These are phyloP conservation scores for Caenorhabditis becei DNA, from an alignment of 2,888 invertebrate genomes.

Conservation along the genomic window DNA sequence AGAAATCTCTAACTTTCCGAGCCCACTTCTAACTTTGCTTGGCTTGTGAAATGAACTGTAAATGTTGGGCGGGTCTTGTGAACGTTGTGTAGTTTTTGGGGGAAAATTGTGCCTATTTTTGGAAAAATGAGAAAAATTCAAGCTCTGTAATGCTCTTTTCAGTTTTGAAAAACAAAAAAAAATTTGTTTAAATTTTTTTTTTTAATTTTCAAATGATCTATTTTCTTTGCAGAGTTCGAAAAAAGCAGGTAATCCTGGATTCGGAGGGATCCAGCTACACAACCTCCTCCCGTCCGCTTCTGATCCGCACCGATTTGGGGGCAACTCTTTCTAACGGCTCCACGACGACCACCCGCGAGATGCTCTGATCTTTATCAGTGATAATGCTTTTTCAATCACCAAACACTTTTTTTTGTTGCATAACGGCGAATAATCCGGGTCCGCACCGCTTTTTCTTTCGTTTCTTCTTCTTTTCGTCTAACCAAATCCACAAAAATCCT, in stretches of 20 bases:
- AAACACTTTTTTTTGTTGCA: conserved; percentile 4
- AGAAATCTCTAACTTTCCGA: conserved; percentile 23
- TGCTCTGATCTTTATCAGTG: conserved; percentile 35
- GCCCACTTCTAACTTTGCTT: conserved; percentile 30
- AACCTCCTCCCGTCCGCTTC: conserved; percentile 68
- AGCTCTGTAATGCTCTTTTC: too few species aligned
- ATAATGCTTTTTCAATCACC: background rate
- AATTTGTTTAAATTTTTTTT: too few species aligned
- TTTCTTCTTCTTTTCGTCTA: conserved; percentile 12
- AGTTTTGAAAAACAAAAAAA: too few species aligned
- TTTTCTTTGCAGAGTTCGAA: conserved; percentile 62
- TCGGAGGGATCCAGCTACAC: conserved; percentile 67
- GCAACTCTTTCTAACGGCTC: conserved; percentile 63
- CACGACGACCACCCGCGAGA: conserved; percentile 46
- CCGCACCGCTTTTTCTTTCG: conserved; percentile 40
- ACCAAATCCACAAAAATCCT: conserved; percentile 4
- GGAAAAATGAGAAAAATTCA: too few species aligned
- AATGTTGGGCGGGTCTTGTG: too few species aligned
- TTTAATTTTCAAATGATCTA: too few species aligned
- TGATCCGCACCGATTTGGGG: conserved; percentile 65
- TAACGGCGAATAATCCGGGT: conserved; percentile 51
- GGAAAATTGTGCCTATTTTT: too few species aligned
- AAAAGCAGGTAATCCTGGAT: conserved; percentile 63
- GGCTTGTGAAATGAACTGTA: conserved; percentile 1
- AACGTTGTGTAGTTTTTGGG: too few species aligned